These are phyloP conservation scores for Microcebus tavaratra DNA, from an alignment of 2,113 vertebrate species.

Conservation along the genomic window DNA sequence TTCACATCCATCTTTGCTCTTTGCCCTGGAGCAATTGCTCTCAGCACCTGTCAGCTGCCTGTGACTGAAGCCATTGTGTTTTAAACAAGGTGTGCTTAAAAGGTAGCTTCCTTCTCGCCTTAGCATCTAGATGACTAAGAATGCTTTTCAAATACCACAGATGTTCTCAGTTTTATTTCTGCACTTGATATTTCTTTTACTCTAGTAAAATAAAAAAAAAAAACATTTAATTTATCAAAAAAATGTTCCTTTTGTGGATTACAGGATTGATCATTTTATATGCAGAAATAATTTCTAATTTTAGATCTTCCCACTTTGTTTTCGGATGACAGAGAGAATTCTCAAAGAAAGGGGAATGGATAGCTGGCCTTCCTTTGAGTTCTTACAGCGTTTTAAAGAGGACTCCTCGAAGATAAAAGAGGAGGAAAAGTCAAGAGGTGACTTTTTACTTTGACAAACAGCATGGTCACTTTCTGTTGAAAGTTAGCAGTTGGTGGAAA, in stretches of 20 bases:
- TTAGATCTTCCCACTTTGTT: not conserved
- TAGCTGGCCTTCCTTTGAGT: not conserved
- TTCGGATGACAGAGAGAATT: not conserved
- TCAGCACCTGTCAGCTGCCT: not conserved
- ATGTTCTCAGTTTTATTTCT: not conserved
- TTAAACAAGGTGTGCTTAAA: not conserved
- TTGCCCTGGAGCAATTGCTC: not conserved
- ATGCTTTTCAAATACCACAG: constrained; percentile 2
- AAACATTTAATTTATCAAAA: not conserved
- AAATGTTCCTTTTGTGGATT: not conserved
- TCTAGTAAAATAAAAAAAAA: not conserved
- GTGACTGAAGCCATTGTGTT: not conserved
- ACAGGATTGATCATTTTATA: not conserved
- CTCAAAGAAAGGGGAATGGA: not conserved
- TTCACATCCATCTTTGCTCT: not conserved
- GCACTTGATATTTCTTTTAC: not conserved
- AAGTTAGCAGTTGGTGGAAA: not conserved
- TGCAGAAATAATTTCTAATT: not conserved
- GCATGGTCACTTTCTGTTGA: not conserved
- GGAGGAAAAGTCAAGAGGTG: not conserved
- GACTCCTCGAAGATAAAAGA: not conserved
- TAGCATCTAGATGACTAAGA: not conserved
- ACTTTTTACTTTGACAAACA: not conserved
- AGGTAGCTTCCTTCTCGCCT: not conserved
- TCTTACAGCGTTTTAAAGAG: not conserved